Conservation (phyloP, 1,140 invertebrate genomes). For the Doryteuthis pealeii region DNA sequence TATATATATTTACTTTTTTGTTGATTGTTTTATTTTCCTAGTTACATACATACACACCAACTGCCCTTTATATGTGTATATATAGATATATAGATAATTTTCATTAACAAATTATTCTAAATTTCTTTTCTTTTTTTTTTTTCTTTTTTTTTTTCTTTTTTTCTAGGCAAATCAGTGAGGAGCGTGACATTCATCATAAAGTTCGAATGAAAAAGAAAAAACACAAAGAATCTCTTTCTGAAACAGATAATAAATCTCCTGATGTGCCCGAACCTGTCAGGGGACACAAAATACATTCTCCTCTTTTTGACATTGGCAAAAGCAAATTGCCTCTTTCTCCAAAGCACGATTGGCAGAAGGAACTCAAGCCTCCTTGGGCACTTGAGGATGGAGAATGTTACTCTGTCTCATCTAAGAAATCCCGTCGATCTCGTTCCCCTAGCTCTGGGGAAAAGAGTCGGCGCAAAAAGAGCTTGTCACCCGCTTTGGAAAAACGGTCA, state of each 20-base stretch:
- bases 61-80: no score
- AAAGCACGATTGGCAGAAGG: constrained; percentile 3
- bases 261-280: not conserved
- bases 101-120: no score
- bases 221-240: not conserved
- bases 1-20: no score
- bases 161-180: not conserved
- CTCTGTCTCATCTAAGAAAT: constrained; percentile 3
- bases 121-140: no score
- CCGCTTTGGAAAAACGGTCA: constrained; percentile 1
- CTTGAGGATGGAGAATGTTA: not conserved
- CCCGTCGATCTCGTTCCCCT: not conserved
- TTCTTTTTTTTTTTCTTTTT: not conserved
- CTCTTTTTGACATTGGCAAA: not conserved
- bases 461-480: not conserved
- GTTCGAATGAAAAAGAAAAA: constrained; percentile 9
- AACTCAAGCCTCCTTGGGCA: not conserved
- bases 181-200: constrained; percentile 4
- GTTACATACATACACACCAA: no score
- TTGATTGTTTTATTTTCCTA: no score
- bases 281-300: not conserved
- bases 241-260: not conserved
- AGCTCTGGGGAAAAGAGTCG: not conserved
- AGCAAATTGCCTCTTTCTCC: not conserved
- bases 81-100: no score